These are phyloP conservation scores for Heliconius charithonia DNA, from an alignment of 2,888 invertebrate species.

Conservation along the genomic window DNA sequence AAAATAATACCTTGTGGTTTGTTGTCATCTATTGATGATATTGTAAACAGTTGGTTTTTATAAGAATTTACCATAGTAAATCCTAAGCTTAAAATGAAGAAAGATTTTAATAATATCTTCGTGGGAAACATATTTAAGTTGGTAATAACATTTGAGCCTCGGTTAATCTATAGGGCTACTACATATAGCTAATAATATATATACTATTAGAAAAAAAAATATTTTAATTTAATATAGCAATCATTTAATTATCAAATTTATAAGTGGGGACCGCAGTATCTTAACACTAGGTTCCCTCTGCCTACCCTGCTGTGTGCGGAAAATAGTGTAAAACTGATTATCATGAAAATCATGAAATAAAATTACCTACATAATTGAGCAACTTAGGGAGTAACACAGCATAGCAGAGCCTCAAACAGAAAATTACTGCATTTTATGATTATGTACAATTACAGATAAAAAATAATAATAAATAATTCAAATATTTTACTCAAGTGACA, in stretches of 20 bases:
- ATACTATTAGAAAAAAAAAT: neutral
- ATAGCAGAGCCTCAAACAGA: too few relatives aligned
- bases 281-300: too few relatives aligned
- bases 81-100: neutral
- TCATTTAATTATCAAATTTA: too few relatives aligned
- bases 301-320: too few relatives aligned
- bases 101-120: neutral
- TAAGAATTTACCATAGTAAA: neutral
- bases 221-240: neutral
- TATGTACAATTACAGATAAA: neutral
- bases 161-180: constrained; percentile 30
- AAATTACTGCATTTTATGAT: neutral
- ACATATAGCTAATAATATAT: too few relatives aligned
- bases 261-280: too few relatives aligned
- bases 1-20: constrained; percentile 22
- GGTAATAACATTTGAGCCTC: neutral
- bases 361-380: too few relatives aligned
- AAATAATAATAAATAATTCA: neutral
- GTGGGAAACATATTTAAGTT: neutral
- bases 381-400: too few relatives aligned
- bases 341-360: too few relatives aligned
- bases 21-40: neutral
- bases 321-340: too few relatives aligned
- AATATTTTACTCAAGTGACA: neutral
- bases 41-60: constrained; percentile 3